Conservation (phyloP, 2,113 vertebrate species). For the Myotis lucifugus region DNA sequence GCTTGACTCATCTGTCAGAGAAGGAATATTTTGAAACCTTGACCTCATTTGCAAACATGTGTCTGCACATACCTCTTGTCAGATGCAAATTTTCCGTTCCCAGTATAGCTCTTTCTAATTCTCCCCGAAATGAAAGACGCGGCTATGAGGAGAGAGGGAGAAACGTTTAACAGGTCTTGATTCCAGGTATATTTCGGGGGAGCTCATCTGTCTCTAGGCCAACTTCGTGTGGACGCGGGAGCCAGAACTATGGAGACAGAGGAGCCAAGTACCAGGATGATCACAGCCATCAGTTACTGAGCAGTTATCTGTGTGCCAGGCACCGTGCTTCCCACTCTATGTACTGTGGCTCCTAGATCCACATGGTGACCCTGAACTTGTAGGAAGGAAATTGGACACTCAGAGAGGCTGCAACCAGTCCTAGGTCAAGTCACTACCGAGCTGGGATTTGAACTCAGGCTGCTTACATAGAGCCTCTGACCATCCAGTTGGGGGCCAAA, state of each 20-base stretch:
- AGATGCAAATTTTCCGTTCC: constrained; percentile 84
- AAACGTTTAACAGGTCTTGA: constrained; percentile 63
- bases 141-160: constrained; percentile 71
- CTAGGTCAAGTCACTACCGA: neutral
- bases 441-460: neutral
- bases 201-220: constrained; percentile 1
- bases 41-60: constrained; percentile 84
- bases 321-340: neutral
- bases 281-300: neutral
- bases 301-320: neutral
- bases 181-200: constrained; percentile 46
- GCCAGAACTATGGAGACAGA: neutral
- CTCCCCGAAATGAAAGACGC: constrained; percentile 67
- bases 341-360: neutral
- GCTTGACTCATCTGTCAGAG: constrained; percentile 74
- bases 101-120: constrained; percentile 80
- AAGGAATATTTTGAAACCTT: constrained; percentile 85
- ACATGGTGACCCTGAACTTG: neutral
- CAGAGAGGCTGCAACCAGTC: neutral
- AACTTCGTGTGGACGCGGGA: constrained; percentile 51
- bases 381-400: neutral
- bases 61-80: constrained; percentile 70
- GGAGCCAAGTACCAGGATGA: neutral
- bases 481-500: neutral
- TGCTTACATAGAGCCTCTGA: neutral